Percentiles rank a stretch among this genome's conserved stretches.
phyloP scores from a whole-genome alignment of 2,888 invertebrate species.

The Eristalis arbustorum region DNA sequence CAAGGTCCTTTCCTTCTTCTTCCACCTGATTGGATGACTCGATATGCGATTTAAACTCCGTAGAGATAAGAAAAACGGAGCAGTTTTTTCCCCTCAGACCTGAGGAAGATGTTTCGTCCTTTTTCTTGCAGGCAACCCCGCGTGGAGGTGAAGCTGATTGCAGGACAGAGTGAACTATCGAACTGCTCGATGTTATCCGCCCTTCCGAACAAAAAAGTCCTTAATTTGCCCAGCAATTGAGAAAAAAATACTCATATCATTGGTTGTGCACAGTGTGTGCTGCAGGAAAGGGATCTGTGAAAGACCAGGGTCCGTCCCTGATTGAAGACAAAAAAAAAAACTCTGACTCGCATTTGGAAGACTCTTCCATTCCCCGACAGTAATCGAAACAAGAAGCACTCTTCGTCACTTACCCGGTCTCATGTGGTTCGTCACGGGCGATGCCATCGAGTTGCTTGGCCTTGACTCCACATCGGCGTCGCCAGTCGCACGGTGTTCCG shows the following conservation, averaged over 20 bases:
- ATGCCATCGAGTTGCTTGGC: conserved; percentile 59
- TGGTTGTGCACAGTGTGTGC: not conserved
- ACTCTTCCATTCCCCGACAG: too few species aligned
- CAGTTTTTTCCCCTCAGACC: too few species aligned
- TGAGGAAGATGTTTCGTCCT: too few species aligned
- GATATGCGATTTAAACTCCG: too few species aligned
- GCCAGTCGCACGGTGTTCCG: conserved; percentile 36
- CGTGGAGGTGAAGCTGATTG: not conserved
- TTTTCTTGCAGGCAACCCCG: not conserved
- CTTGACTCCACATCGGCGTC: conserved; percentile 48
- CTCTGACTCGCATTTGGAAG: too few species aligned
- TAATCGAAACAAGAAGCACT: not conserved
- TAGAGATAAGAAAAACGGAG: too few species aligned
- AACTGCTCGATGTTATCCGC: not conserved
- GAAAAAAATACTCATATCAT: not conserved
- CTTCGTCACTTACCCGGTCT: conserved; percentile 63
- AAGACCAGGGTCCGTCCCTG: too few species aligned
- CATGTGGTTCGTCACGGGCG: conserved; percentile 64
- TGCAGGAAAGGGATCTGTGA: not conserved
- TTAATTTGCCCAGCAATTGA: not conserved
- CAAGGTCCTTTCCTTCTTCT: too few species aligned
- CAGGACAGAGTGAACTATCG: not conserved
- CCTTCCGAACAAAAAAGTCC: not conserved
- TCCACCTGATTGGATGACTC: too few species aligned
- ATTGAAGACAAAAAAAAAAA: too few species aligned